Evolutionary conservation across 2,797 vertebrate species (phyloP).

Genomic region (Nasua narica): DNA sequence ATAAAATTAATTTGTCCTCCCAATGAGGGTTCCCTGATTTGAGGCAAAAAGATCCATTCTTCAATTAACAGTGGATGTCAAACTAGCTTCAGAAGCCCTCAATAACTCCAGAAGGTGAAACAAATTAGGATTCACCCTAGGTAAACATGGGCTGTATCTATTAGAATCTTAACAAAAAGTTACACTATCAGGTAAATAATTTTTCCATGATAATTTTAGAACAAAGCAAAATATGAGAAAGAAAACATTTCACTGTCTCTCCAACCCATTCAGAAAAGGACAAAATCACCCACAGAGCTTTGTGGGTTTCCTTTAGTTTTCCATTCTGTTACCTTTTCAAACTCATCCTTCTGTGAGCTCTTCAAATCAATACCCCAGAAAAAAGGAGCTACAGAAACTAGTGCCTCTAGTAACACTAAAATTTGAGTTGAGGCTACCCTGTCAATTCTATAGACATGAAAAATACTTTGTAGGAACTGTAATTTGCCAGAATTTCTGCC

Average conservation of each 20-base stretch:
- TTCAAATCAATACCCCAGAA: neutral
- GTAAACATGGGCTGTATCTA: neutral
- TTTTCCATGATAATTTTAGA: neutral
- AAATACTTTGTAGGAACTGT: neutral
- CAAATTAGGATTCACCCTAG: neutral
- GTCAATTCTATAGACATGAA: neutral
- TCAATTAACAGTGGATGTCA: slow-evolving; percentile 5
- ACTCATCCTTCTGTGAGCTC: neutral
- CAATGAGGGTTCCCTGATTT: neutral
- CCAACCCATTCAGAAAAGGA: neutral
- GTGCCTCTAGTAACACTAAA: neutral
- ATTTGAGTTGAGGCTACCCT: neutral
- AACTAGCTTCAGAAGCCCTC: neutral
- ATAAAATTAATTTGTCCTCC: neutral
- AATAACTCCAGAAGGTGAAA: neutral
- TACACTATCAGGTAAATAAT: neutral
- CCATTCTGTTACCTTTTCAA: neutral
- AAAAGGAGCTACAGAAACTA: neutral
- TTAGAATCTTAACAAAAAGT: neutral
- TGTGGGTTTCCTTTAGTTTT: neutral
- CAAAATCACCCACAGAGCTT: neutral
- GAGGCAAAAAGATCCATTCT: neutral
- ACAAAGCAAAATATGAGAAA: neutral
- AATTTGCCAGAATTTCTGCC: neutral
- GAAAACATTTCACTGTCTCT: neutral